Evolutionary conservation across 2,888 invertebrate species (phyloP), one percentile per base, ranked within the genome.

Genomic region (Caenorhabditis sp.): DNA sequence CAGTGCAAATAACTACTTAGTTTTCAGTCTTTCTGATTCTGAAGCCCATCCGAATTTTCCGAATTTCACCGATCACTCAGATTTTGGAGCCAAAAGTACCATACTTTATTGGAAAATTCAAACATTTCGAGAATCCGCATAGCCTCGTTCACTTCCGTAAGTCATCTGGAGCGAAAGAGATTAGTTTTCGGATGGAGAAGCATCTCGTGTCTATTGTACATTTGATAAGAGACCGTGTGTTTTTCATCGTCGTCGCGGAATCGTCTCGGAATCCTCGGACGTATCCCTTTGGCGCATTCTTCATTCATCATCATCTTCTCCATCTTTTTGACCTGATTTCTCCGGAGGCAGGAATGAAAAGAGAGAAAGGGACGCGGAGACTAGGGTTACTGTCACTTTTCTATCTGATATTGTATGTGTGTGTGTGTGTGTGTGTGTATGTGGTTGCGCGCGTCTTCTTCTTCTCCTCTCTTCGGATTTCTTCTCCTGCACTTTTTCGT

Each of bases 311-410:
- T 68, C 50, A 65, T 66, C 58, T 58, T 56, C 59, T 65, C 55
- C 65, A 65, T 65, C 65, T 58, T 68, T 68, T 68, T 68, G 68
- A 68, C 68, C 68, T 68, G 68, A 68, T 68, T 68, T 68, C 50
- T 46, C 65, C 37, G 37, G 46, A 30, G 48, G 41, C 15, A 58
- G 22, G 46, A 66, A 66, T 26, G 53, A 66, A 50, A 50, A 50
- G 43, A 48, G 22, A 59, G 35, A 2, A 5, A 48, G 48, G 27
- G 30, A 46, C 8, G n/a, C n/a, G 6, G 48, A 50, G 50, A 50
- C 17, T n/a, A 45, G 8, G 66, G 68, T 59, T 59, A 68, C 68
- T 59, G 68, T 68, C 58, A 59, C 68, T 68, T 68, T 68, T 58
- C 66, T 66, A 66, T 66, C 66, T 58, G 58, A 58, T 66, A 66